Base-by-base conservation (phyloP, 2,888 invertebrate species). In the Drosophila meridionalis region DNA sequence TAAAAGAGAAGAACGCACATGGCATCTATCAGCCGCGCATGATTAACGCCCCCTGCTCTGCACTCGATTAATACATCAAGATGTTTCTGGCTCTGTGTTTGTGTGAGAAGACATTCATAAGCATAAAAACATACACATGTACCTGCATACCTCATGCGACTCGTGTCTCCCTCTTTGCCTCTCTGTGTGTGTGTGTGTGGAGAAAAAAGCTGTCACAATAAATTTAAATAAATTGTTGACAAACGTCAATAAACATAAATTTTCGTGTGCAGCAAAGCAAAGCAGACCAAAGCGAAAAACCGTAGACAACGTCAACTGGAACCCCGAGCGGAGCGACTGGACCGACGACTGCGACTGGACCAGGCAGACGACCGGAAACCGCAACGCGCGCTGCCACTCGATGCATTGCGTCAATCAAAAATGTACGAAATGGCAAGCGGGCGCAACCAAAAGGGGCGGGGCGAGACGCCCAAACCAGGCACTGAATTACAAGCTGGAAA, bases 141-240 rank as follows among this genome's bases (percentile, higher is more conserved):
- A 53, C 67, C 56, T 80, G 48, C 52, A 68, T 67, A 67, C 68
- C 66, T 53, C 36, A 47, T 45, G 45, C 45, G 26, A 57, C 20
- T 26, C 20, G 28, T 65, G n/a, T 30, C 50, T 42, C 42, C n/a
- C 42, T 42, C 8, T 42, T 2, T 20, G 20, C 1, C 1, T 40
- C 8, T 42, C 8, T 30, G 55, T 40, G 40, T 42, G 56, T 30
- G 26, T 43, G 57, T 34, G 26, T 43, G 57, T 32, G 45, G 56
- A 38, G 45, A 56, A 40, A 64, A 65, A 69, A 70, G 89, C 89
- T 90, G 87, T 89, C 87, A 90, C 88, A 87, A 90, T 88, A 88
- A 88, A 90, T 88, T 88, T 90, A 90, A 90, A 88, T 88, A 88
- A 88, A 87, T 89, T 89, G 87, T 90, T 88, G 87, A 90, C 87